Conservation (phyloP, 37 sponge, comb jelly and placozoan species). For the Hexactinellida sp. region DNA sequence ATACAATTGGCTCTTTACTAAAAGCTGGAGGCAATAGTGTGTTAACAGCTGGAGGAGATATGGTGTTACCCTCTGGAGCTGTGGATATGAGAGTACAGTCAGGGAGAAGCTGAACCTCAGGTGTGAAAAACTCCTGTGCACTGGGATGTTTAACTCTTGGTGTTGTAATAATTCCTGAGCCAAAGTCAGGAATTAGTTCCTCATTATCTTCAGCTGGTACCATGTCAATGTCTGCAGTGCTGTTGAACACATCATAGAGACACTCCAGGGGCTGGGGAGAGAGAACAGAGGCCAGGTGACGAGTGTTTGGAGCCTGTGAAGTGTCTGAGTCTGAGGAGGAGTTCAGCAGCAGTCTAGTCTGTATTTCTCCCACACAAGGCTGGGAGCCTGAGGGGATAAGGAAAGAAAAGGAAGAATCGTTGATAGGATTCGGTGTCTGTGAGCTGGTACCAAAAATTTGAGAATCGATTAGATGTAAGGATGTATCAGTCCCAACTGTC, state of each 20-base stretch:
- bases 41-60: neutral
- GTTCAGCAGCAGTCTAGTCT: neutral
- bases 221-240: too few species aligned
- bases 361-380: neutral
- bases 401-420: neutral
- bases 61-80: too few species aligned
- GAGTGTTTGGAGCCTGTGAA: neutral
- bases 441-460: neutral
- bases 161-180: neutral
- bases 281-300: neutral
- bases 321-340: neutral
- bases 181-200: neutral
- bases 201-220: neutral
- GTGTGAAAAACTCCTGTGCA: neutral
- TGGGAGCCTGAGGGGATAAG: neutral
- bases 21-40: neutral
- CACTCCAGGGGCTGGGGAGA: neutral
- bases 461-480: neutral
- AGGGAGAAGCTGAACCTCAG: too few species aligned
- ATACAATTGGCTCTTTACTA: neutral
- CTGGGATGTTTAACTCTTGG: neutral
- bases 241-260: neutral
- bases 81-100: too few species aligned
- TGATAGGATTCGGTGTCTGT: neutral
- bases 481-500: neutral